Evolutionary conservation across 2,888 invertebrate species (phyloP), one percentile per base, ranked within the genome.

Genomic region (Thereva unica): DNA sequence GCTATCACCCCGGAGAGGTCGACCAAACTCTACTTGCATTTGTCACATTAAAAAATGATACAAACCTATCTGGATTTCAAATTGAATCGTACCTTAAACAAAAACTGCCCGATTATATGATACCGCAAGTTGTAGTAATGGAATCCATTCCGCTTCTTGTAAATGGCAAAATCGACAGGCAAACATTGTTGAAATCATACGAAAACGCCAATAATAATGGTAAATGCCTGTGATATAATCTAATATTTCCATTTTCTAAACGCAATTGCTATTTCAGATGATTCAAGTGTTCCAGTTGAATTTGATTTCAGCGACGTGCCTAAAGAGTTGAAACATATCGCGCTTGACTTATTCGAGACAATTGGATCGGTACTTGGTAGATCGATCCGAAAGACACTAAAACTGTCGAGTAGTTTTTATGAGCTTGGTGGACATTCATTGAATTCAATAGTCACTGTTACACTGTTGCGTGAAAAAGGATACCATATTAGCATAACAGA

Each of bases 121-220:
- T 91, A 12, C 93, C 93, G 0, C 90, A 90, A 83, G 85, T 90
- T 0, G 85, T 91, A 23, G 81, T 89, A 1, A 80, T 93, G 8
- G 89, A 92, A 23, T 84, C 78, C n/a, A 85, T 95, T 64, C 94
- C 94, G 0, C 80, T 92, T 37, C 82, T 93, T 40, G 91, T 92
- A 0, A 95, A 94, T 76, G 95, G 94, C 0, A 95, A 95, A 82
- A 89, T 89, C 5, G 94, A 95, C 78, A 83, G 94, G 42, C 93
- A 94, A 76, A 82, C 86, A 0, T 78, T 95, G 41, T 79, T 94
- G 61, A 89, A 88, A 75, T 85, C 85, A 76, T 93, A 91, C 74
- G 89, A 91, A 76, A 86, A 86, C 65, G 86, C 87, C 0, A 88
- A 88, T 70, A 89, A 88, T 72, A 89, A 86, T 71, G 85, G 87